A percentile compares a stretch with the other conserved stretches of the same genome.
Conservation (phyloP, 2,888 invertebrate species). For the Trissolcus brochymenae region DNA sequence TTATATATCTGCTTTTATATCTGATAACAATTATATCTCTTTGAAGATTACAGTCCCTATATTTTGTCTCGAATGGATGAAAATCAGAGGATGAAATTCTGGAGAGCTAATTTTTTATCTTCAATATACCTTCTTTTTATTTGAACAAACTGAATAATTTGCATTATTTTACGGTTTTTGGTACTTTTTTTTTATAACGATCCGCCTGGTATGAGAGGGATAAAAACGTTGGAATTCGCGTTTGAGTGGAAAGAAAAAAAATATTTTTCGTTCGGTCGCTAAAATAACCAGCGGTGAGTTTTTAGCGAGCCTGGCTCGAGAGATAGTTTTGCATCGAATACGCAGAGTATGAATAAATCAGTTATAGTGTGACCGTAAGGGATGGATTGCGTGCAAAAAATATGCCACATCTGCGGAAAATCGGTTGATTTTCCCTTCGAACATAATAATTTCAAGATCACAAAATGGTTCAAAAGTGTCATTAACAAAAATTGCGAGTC, state of each 20-base stretch:
- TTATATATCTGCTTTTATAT: conserved; percentile 2
- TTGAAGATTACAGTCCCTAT: conserved; percentile 3
- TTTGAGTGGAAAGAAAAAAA: too few relatives aligned
- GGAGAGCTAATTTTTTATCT: not conserved
- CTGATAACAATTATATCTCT: conserved; percentile 2
- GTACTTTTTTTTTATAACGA: too few relatives aligned
- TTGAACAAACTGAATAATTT: too few relatives aligned
- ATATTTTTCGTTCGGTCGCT: too few relatives aligned
- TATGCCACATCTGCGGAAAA: conserved; percentile 45
- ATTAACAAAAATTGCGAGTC: too few relatives aligned
- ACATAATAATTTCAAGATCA: not conserved
- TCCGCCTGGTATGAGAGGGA: too few relatives aligned
- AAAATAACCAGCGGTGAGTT: too few relatives aligned
- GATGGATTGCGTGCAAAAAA: conserved; percentile 48
- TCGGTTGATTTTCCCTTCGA: conserved; percentile 16
- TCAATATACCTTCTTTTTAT: too few relatives aligned
- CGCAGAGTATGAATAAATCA: conserved; percentile 48
- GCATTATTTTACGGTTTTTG: too few relatives aligned
- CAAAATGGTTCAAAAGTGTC: too few relatives aligned
- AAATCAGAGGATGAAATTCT: conserved; percentile 33
- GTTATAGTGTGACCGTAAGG: conserved; percentile 21
- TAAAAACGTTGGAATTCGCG: too few relatives aligned
- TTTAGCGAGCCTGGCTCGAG: conserved; percentile 26
- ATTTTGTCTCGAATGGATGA: conserved; percentile 1
- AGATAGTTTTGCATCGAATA: conserved; percentile 23